Evolutionary conservation across 1,140 invertebrate species (phyloP).

Genomic region (Drosophila punjabiensis): DNA sequence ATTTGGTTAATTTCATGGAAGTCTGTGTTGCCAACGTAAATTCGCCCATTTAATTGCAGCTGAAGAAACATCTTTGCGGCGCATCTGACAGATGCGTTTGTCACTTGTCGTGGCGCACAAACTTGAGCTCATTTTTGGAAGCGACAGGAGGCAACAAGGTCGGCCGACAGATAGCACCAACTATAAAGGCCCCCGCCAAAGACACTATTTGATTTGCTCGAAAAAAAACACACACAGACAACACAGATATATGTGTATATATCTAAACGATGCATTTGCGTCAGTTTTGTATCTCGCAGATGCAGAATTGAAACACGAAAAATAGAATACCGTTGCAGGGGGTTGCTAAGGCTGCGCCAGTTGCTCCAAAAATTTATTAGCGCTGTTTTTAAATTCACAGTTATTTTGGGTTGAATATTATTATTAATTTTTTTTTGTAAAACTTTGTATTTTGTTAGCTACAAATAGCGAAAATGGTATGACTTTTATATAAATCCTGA

Average conservation of each 20-base stretch:
- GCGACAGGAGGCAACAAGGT: constrained; percentile 34
- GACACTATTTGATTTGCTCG: constrained; percentile 14
- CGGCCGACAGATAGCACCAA: constrained; percentile 24
- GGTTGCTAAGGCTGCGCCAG: constrained; percentile 2
- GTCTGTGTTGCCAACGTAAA: constrained; percentile 11
- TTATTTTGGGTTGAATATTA: neutral
- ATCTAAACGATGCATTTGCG: constrained; percentile 12
- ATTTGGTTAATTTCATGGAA: constrained; percentile 34
- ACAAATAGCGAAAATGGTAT: neutral
- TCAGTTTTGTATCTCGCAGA: constrained; percentile 14
- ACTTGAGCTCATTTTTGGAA: constrained; percentile 50
- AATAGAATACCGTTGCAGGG: constrained; percentile 28
- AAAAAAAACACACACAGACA: neutral
- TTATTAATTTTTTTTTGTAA: neutral
- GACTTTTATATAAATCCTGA: no score
- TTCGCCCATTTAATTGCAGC: constrained; percentile 12
- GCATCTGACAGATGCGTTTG: constrained; percentile 45
- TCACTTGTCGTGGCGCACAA: constrained; percentile 39
- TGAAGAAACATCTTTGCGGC: constrained; percentile 12
- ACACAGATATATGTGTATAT: neutral
- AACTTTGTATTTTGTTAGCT: neutral
- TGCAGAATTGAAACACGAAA: constrained; percentile 7
- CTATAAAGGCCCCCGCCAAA: constrained; percentile 8
- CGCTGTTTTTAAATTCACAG: neutral
- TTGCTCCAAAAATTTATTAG: neutral